Percentiles rank a stretch among this genome's conserved stretches.
Conservation (phyloP, 2,113 vertebrate genomes). For the Leptobrachium ailaonicum region DNA sequence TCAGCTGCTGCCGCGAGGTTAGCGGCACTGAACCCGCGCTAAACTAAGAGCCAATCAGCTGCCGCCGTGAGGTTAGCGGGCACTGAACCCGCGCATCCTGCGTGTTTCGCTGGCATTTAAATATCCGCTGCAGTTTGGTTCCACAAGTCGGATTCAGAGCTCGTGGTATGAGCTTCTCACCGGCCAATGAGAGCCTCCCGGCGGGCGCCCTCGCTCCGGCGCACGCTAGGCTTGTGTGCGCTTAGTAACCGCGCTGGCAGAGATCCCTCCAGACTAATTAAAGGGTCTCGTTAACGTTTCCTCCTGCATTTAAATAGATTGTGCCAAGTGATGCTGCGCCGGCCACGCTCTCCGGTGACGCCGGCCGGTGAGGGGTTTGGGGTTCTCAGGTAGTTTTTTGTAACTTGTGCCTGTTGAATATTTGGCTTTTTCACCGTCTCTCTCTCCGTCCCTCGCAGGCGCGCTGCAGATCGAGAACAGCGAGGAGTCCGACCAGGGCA, state of each 20-base stretch:
- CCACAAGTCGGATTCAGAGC: not conserved
- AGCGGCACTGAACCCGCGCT: no score
- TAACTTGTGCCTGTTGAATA: not conserved
- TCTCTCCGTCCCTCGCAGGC: slow-evolving; percentile 73
- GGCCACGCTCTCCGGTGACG: not conserved
- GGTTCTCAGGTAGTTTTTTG: no score
- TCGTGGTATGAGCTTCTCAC: not conserved
- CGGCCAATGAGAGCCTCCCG: not conserved
- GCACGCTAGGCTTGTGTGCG: not conserved
- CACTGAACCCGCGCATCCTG: not conserved
- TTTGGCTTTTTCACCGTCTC: slow-evolving; percentile 48
- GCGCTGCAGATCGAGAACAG: slow-evolving; percentile 97
- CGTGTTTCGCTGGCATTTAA: not conserved
- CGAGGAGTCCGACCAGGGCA: slow-evolving; percentile 97
- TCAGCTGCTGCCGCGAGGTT: no score
- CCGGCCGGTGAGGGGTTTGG: not conserved
- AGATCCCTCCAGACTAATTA: slow-evolving; percentile 25
- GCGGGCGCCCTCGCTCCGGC: slow-evolving; percentile 3
- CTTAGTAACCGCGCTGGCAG: slow-evolving; percentile 1
- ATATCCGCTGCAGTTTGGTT: not conserved
- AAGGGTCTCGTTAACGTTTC: slow-evolving; percentile 16
- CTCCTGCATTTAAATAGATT: slow-evolving; percentile 5
- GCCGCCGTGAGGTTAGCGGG: not conserved
- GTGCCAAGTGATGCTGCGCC: not conserved
- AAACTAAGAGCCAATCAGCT: not conserved